Conservation (phyloP, 2,888 invertebrate genomes). For the Encarsia formosa region DNA sequence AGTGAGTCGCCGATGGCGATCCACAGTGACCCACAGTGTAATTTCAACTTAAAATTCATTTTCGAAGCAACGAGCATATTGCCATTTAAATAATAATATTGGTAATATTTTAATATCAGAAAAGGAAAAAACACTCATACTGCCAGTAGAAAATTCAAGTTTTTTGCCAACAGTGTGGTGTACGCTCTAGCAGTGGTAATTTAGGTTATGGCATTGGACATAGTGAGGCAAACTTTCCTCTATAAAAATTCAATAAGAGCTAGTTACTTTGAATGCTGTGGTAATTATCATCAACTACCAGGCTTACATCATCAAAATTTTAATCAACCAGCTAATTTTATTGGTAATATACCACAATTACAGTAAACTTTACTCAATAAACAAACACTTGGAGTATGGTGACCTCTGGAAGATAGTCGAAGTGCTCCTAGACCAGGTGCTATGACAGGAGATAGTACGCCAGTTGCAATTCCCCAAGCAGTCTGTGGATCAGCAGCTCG, state of each 20-base stretch:
- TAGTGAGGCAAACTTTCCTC: constrained; percentile 53
- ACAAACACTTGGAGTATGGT: constrained; percentile 45
- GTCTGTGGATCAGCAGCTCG: constrained; percentile 2
- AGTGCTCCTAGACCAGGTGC: constrained; percentile 17
- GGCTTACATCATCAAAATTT: constrained; percentile 40
- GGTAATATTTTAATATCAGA: constrained; percentile 85
- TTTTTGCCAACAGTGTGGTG: constrained; percentile 40
- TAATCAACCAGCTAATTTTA: constrained; percentile 32
- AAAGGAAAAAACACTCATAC: constrained; percentile 42
- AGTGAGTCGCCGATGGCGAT: too few relatives aligned
- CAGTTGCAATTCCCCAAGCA: constrained; percentile 2
- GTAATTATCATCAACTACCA: constrained; percentile 40
- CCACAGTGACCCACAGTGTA: too few relatives aligned
- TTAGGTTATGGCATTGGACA: constrained; percentile 55
- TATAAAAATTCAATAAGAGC: constrained; percentile 55
- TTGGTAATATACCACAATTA: constrained; percentile 37
- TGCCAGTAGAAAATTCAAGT: constrained; percentile 44
- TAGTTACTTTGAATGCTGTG: constrained; percentile 47
- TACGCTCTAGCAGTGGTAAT: constrained; percentile 49
- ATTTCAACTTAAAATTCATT: too few relatives aligned
- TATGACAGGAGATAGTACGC: constrained; percentile 3
- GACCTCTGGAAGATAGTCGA: constrained; percentile 38
- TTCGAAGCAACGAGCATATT: too few relatives aligned
- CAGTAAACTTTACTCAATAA: constrained; percentile 31
- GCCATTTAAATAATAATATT: constrained; percentile 96